These are phyloP conservation scores for Dinomys branickii DNA, from an alignment of 2,113 vertebrate species.

Conservation along the genomic window DNA sequence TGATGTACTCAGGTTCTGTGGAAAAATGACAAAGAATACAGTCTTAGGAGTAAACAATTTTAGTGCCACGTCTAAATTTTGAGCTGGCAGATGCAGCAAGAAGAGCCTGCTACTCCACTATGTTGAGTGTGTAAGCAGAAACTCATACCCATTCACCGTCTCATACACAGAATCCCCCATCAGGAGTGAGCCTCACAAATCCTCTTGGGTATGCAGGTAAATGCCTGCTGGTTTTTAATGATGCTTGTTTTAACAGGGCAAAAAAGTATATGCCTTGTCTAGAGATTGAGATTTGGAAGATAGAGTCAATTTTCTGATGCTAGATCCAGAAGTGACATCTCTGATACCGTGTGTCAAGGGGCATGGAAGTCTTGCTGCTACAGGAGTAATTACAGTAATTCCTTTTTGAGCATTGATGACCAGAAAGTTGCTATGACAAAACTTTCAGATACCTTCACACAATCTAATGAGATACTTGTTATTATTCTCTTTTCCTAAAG, in stretches of 20 bases:
- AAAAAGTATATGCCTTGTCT: background rate
- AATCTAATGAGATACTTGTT: background rate
- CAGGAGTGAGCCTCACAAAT: background rate
- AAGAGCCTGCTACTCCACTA: background rate
- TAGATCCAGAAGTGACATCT: background rate
- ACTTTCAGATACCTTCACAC: background rate
- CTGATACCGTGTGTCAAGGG: background rate
- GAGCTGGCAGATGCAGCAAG: background rate
- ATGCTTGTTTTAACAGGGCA: background rate
- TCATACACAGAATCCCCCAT: background rate
- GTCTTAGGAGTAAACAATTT: background rate
- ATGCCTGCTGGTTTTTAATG: background rate
- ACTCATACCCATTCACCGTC: background rate
- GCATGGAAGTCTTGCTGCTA: background rate
- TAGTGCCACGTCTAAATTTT: background rate
- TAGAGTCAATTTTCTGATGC: background rate
- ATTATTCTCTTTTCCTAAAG: background rate
- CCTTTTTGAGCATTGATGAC: background rate
- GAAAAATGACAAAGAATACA: background rate
- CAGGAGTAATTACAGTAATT: background rate
- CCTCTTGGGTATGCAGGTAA: background rate
- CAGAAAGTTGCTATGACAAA: background rate
- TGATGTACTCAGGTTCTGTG: background rate
- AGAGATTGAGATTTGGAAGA: background rate
- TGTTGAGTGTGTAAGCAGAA: background rate